phyloP scores from a whole-genome alignment of 1,140 invertebrate species.

The Bathynomus jamesi region DNA sequence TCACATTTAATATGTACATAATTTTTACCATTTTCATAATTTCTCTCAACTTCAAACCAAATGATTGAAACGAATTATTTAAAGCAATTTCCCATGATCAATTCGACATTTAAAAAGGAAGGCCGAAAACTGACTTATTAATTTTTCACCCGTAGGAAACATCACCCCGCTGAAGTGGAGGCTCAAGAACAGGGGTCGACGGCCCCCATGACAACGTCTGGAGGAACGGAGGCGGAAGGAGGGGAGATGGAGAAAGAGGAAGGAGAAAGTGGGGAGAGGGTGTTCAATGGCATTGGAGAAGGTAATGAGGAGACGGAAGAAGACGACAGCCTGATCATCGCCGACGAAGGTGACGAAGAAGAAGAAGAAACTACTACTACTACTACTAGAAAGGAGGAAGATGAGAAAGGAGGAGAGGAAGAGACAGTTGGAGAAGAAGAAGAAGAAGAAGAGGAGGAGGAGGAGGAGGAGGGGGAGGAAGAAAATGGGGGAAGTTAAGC shows the following conservation, averaged over 20 bases:
- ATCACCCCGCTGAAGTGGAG: conserved; percentile 34
- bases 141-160: conserved; percentile 18
- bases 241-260: conserved; percentile 13
- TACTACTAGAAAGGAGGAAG: neutral
- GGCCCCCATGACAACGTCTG: neutral
- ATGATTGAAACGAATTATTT: no score
- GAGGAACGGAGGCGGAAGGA: neutral
- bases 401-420: neutral
- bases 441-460: conserved; percentile 22
- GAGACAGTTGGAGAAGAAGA: conserved; percentile 16
- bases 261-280: conserved; percentile 9
- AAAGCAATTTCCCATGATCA: no score
- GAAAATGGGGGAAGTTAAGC: conserved; percentile 7
- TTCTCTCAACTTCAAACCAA: no score
- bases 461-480: conserved; percentile 23
- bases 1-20: no score
- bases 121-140: no score
- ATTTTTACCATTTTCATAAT: no score
- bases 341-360: conserved; percentile 12
- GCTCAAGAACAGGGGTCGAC: conserved; percentile 18
- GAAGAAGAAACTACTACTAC: conserved; percentile 2
- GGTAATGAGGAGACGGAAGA: conserved; percentile 5
- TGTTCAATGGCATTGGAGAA: conserved; percentile 17
- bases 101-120: no score
- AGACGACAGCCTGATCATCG: neutral